phyloP scores from a whole-genome alignment of 2,888 invertebrate species.

The Atethmia centrago region DNA sequence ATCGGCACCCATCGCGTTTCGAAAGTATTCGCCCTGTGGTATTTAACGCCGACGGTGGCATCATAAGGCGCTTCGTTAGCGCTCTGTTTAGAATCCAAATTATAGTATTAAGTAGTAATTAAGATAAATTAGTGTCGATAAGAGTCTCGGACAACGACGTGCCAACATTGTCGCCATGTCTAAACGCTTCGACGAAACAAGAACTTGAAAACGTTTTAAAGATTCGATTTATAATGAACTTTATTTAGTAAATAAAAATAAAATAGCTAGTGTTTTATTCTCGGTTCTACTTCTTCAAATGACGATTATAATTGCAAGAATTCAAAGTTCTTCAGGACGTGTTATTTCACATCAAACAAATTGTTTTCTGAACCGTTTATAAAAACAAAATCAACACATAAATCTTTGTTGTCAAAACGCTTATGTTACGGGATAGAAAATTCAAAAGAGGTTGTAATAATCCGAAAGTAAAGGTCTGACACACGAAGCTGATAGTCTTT shows the following conservation, averaged over 20 bases:
- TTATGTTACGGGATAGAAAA: conserved; percentile 23
- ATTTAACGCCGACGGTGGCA: conserved; percentile 88
- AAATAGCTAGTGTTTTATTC: conserved; percentile 23
- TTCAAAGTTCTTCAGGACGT: background rate
- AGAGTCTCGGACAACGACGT: conserved; percentile 81
- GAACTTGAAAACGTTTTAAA: conserved; percentile 43
- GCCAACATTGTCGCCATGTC: conserved; percentile 78
- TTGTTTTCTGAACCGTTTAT: background rate
- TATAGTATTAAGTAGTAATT: conserved; percentile 85
- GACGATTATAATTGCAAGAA: conserved; percentile 13
- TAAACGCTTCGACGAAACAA: conserved; percentile 67
- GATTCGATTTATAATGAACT: conserved; percentile 54
- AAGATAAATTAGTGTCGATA: conserved; percentile 88
- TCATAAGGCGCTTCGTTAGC: conserved; percentile 84
- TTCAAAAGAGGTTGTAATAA: conserved; percentile 49
- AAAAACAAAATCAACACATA: conserved; percentile 21
- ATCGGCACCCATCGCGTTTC: conserved; percentile 80
- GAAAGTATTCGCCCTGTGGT: conserved; percentile 80
- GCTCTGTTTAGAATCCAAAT: conserved; percentile 85
- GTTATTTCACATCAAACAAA: conserved; percentile 1
- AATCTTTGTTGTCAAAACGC: conserved; percentile 7
- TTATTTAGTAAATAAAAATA: conserved; percentile 49
- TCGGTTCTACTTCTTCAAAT: conserved; percentile 26
- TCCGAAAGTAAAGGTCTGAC: conserved; percentile 61
- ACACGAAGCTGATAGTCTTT: conserved; percentile 58